phyloP scores from a whole-genome alignment of 2,797 vertebrate species.

The Podarcis siculus region DNA sequence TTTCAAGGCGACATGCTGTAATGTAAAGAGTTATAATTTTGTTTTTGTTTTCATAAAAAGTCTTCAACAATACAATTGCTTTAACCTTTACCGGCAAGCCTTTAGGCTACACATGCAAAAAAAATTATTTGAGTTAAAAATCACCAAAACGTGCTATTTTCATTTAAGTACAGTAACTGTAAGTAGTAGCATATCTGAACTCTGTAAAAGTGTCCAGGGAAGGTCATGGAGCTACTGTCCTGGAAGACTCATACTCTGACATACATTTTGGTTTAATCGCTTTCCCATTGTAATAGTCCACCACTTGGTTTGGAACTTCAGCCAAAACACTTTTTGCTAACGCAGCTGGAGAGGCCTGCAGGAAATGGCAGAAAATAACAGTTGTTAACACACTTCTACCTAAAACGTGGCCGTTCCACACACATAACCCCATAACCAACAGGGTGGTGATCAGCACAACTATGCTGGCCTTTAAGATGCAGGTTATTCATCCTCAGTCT shows the following conservation, averaged over 20 bases:
- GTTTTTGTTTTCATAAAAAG: slow-evolving; percentile 79
- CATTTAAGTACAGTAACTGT: slow-evolving; percentile 73
- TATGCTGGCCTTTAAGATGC: neutral
- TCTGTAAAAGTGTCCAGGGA: slow-evolving; percentile 73
- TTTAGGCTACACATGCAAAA: slow-evolving; percentile 88
- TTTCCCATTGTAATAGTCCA: slow-evolving; percentile 99
- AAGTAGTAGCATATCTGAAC: slow-evolving; percentile 70
- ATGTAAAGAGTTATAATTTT: slow-evolving; percentile 79
- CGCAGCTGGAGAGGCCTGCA: slow-evolving; percentile 96
- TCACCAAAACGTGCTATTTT: slow-evolving; percentile 82
- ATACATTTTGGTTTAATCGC: slow-evolving; percentile 97
- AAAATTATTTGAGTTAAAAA: slow-evolving; percentile 75
- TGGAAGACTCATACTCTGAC: slow-evolving; percentile 95
- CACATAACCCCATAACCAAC: neutral
- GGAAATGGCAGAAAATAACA: slow-evolving; percentile 70
- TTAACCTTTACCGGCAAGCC: slow-evolving; percentile 78
- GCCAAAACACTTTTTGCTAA: slow-evolving; percentile 98
- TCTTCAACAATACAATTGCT: slow-evolving; percentile 80
- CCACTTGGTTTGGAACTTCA: slow-evolving; percentile 99
- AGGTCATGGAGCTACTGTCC: slow-evolving; percentile 93
- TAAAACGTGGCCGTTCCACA: neutral
- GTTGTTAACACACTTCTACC: slow-evolving; percentile 50
- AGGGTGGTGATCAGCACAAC: neutral
- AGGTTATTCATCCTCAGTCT: neutral
- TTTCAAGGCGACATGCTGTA: slow-evolving; percentile 88